Conservation (phyloP, 2,113 vertebrate genomes). For the Semicossyphus pulcher region DNA sequence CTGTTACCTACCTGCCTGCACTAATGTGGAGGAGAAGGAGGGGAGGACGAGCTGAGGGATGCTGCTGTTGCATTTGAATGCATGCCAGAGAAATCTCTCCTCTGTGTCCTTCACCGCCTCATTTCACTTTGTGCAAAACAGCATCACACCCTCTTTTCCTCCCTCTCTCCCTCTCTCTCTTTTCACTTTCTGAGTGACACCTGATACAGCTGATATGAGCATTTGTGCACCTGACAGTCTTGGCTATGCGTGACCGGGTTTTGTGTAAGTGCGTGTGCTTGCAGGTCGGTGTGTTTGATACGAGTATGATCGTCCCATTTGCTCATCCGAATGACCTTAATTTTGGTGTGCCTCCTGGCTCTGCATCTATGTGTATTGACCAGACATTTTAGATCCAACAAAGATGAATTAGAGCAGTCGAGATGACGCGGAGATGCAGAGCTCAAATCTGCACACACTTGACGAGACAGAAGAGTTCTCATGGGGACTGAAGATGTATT, state of each 20-base stretch:
- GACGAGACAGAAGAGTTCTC: neutral
- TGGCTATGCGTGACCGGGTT: neutral
- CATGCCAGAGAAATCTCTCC: slow-evolving; percentile 70
- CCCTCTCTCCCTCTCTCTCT: neutral
- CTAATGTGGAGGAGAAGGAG: slow-evolving; percentile 18
- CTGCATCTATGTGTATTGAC: slow-evolving; percentile 18
- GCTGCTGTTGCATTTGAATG: slow-evolving; percentile 70
- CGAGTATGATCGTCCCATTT: slow-evolving; percentile 24
- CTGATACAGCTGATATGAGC: slow-evolving; percentile 58
- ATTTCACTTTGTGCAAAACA: slow-evolving; percentile 72
- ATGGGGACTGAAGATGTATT: neutral
- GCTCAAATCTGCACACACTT: neutral
- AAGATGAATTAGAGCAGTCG: neutral
- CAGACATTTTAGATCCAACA: slow-evolving; percentile 12
- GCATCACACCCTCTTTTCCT: slow-evolving; percentile 29
- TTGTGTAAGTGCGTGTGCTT: neutral
- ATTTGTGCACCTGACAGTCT: slow-evolving; percentile 34
- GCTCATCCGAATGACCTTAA: slow-evolving; percentile 36
- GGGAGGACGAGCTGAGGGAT: slow-evolving; percentile 24
- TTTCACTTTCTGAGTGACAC: slow-evolving; percentile 54
- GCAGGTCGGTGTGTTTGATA: slow-evolving; percentile 17
- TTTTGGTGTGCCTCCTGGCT: slow-evolving; percentile 25
- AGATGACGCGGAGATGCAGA: slow-evolving; percentile 1
- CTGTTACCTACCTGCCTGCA: slow-evolving; percentile 33
- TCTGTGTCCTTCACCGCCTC: slow-evolving; percentile 72